Conservation (phyloP, 2,797 vertebrate genomes). For the Ceryle rudis region DNA sequence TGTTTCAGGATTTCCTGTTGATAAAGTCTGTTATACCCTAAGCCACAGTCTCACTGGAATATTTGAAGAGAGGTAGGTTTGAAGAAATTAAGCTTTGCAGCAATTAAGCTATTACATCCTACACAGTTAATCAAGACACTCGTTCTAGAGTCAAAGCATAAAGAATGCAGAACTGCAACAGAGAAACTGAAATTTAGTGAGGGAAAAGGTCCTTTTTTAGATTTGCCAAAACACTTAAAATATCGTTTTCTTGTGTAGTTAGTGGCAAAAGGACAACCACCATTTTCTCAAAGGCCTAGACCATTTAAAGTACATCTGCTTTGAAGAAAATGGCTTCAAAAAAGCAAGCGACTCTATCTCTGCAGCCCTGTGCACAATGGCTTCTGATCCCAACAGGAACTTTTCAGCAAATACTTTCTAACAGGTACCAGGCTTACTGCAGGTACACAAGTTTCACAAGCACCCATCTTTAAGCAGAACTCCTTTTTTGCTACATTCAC, state of each 20-base stretch:
- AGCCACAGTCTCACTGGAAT: not conserved
- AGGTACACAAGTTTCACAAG: not conserved
- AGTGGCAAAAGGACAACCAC: not conserved
- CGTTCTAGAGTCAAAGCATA: not conserved
- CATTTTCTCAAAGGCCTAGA: not conserved
- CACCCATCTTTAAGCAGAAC: not conserved
- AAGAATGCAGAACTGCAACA: not conserved
- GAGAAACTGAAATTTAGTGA: not conserved
- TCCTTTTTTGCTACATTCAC: not conserved
- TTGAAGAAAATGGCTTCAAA: not conserved
- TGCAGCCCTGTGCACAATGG: not conserved
- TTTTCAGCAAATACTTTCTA: not conserved
- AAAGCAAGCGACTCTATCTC: not conserved
- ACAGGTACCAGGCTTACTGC: not conserved
- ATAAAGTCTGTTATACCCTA: not conserved
- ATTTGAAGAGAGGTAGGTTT: not conserved
- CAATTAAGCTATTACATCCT: conserved; percentile 8
- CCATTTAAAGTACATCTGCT: not conserved
- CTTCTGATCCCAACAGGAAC: not conserved
- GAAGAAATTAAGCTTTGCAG: conserved; percentile 15
- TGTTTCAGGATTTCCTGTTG: not conserved
- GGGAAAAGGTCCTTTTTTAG: not conserved
- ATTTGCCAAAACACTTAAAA: not conserved
- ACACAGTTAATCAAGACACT: not conserved
- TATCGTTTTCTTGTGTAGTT: not conserved